Evolutionary conservation across 2,797 vertebrate genomes (phyloP).

Genomic region (Smutsia temminckii): DNA sequence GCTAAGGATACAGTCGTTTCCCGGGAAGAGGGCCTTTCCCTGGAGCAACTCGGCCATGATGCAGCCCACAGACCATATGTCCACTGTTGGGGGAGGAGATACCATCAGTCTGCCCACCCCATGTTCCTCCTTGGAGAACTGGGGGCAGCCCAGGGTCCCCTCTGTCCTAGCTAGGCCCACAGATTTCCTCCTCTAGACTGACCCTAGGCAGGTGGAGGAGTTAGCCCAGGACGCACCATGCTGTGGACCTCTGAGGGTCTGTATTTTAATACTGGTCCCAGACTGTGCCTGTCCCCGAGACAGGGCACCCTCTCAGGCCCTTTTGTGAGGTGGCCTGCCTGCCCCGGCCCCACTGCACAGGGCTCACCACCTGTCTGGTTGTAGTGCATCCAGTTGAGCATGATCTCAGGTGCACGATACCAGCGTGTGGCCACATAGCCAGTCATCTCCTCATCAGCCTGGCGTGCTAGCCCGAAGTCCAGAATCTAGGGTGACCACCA

Average conservation of each 20-base stretch:
- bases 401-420: conserved; percentile 98
- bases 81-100: conserved; percentile 87
- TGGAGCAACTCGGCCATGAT: conserved; percentile 99
- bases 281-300: background rate
- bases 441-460: conserved; percentile 98
- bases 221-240: background rate
- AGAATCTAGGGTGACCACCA: conserved; percentile 88
- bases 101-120: background rate
- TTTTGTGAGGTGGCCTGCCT: background rate
- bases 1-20: conserved; percentile 98
- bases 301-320: background rate
- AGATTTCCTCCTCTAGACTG: background rate
- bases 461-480: conserved; percentile 97
- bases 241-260: background rate
- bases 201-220: background rate
- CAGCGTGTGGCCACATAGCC: conserved; percentile 98
- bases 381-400: conserved; percentile 99
- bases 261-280: background rate
- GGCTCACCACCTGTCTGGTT: conserved; percentile 93
- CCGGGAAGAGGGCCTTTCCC: conserved; percentile 97
- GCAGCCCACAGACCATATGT: conserved; percentile 99
- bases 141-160: background rate
- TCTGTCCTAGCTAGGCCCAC: background rate
- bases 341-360: rapidly evolving
- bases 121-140: background rate